A percentile compares a stretch with the other conserved stretches of the same genome.
phyloP scores from a whole-genome alignment of 2,888 invertebrate species.

The Apotomis betuletana region DNA sequence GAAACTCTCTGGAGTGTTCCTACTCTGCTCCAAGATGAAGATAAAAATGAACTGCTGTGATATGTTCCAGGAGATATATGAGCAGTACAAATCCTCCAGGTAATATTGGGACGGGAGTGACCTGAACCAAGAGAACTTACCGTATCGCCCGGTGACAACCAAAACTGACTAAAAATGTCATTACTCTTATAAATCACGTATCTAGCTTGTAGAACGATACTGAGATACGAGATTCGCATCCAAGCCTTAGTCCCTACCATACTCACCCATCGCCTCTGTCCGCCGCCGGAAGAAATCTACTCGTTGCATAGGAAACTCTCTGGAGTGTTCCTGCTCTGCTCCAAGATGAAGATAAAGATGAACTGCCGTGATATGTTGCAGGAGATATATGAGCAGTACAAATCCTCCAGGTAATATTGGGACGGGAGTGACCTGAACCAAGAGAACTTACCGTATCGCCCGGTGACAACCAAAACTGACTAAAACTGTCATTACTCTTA shows the following conservation, averaged over 20 bases:
- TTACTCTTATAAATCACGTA: too few species aligned
- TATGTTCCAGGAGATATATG: conserved; percentile 92
- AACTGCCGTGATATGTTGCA: conserved; percentile 93
- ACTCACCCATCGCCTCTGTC: conserved; percentile 95
- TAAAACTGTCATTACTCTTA: too few species aligned
- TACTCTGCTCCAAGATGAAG: conserved; percentile 94
- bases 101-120: conserved; percentile 37
- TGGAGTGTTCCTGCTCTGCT: conserved; percentile 95
- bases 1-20: conserved; percentile 97
- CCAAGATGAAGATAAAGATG: conserved; percentile 92
- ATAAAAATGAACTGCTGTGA: conserved; percentile 91
- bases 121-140: too few species aligned
- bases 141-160: too few species aligned
- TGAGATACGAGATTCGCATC: too few species aligned
- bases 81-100: conserved; percentile 82
- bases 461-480: too few species aligned
- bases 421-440: not conserved
- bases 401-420: conserved; percentile 52
- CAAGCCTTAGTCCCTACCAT: conserved; percentile 96
- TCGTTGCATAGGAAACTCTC: conserved; percentile 98
- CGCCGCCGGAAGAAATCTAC: conserved; percentile 99
- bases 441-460: too few species aligned
- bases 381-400: conserved; percentile 89
- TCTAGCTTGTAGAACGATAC: too few species aligned
- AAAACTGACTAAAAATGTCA: too few species aligned